Evolutionary conservation across 2,888 invertebrate species (phyloP).

Genomic region (Hedychridium roseum): DNA sequence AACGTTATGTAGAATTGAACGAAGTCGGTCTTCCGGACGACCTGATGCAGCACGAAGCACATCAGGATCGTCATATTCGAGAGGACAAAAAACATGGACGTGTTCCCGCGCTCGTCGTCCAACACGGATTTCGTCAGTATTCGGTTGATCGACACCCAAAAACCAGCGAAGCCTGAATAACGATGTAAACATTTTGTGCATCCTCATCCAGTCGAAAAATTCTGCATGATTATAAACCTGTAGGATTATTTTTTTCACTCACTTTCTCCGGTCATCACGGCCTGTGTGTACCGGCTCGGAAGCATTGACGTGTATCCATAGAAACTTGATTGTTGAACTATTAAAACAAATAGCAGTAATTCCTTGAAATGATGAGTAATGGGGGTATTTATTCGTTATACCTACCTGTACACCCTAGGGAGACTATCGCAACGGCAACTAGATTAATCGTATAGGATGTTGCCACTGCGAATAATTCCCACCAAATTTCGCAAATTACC

Average conservation of each 20-base stretch:
- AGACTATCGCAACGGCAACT: slow-evolving; percentile 84
- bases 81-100: slow-evolving; percentile 85
- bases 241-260: slow-evolving; percentile 56
- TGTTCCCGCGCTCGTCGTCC: slow-evolving; percentile 80
- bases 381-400: no score
- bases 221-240: not conserved
- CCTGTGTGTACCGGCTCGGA: slow-evolving; percentile 89
- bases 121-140: slow-evolving; percentile 84
- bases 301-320: slow-evolving; percentile 94
- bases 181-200: not conserved
- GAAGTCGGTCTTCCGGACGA: slow-evolving; percentile 81
- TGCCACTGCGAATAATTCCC: slow-evolving; percentile 80
- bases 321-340: slow-evolving; percentile 91
- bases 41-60: slow-evolving; percentile 81
- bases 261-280: slow-evolving; percentile 96
- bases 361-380: not conserved
- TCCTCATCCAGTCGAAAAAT: not conserved
- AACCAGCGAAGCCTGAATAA: slow-evolving; percentile 80
- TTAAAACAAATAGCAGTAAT: slow-evolving; percentile 25
- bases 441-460: slow-evolving; percentile 86
- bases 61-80: slow-evolving; percentile 79
- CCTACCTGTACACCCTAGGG: slow-evolving; percentile 84
- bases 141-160: slow-evolving; percentile 85
- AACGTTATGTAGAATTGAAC: slow-evolving; percentile 83
- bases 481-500: slow-evolving; percentile 85